These are phyloP conservation scores for Lutjanus campechanus DNA, from an alignment of 2,797 vertebrate genomes.

Conservation along the genomic window DNA sequence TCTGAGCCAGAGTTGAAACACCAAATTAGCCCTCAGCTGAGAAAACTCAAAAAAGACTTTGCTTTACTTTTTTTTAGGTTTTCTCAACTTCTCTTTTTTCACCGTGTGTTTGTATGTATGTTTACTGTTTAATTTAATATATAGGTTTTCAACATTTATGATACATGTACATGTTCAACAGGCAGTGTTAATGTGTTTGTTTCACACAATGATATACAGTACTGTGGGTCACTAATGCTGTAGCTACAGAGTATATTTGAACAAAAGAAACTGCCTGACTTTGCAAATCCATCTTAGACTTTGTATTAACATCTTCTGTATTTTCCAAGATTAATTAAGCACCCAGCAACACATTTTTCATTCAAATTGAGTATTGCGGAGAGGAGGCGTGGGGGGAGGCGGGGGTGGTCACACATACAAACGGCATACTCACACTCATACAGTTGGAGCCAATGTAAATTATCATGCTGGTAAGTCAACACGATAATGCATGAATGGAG, in stretches of 20 bases:
- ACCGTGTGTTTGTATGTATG: neutral
- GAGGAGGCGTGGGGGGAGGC: no score
- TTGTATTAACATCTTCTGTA: slow-evolving; percentile 4
- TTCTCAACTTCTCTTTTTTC: no score
- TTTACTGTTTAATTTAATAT: neutral
- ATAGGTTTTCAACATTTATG: neutral
- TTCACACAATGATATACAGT: neutral
- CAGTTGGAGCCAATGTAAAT: slow-evolving; percentile 16
- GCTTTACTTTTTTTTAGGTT: no score
- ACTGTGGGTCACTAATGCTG: neutral
- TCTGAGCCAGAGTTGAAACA: no score
- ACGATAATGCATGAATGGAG: neutral
- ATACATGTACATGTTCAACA: neutral
- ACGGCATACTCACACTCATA: neutral
- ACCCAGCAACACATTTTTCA: slow-evolving; percentile 9
- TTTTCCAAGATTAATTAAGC: slow-evolving; percentile 21
- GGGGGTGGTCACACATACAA: neutral
- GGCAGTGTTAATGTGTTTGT: neutral
- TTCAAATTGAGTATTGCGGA: slow-evolving; percentile 2
- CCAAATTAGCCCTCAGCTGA: no score
- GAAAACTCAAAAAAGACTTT: no score
- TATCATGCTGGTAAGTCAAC: slow-evolving; percentile 22
- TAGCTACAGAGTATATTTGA: neutral
- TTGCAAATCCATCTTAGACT: neutral
- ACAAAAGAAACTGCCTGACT: neutral